Evolutionary conservation across 2,888 invertebrate species (phyloP).

Genomic region (Campoletis raptor): DNA sequence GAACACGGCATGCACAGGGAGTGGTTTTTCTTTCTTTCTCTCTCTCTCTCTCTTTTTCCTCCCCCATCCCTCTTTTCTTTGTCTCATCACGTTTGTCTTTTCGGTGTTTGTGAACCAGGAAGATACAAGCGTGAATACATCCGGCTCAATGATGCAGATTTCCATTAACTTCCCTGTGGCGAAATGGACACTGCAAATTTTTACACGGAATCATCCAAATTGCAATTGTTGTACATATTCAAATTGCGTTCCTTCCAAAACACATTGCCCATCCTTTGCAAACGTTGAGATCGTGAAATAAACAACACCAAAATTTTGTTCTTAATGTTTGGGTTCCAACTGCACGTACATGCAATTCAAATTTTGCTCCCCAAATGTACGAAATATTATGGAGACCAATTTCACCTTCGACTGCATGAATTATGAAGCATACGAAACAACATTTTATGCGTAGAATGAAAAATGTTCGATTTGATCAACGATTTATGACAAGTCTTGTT

Average conservation of each 20-base stretch:
- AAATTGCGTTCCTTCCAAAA: background rate
- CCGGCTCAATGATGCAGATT: conserved; percentile 18
- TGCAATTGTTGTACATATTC: background rate
- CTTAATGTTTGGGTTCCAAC: background rate
- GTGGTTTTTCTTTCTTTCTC: conserved; percentile 6
- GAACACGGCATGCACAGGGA: conserved; percentile 46
- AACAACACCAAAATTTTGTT: background rate
- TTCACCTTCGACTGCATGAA: too few relatives aligned
- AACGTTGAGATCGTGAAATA: background rate
- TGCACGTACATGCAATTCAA: background rate
- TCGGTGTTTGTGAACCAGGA: conserved; percentile 19
- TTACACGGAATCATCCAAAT: background rate
- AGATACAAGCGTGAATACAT: background rate
- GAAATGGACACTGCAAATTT: background rate
- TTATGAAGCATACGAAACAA: too few relatives aligned
- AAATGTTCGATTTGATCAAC: too few relatives aligned
- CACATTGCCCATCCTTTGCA: background rate
- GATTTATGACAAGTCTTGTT: too few relatives aligned
- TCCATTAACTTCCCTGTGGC: conserved; percentile 4
- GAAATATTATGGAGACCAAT: background rate
- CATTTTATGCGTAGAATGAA: too few relatives aligned
- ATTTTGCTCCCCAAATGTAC: background rate
- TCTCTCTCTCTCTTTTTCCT: background rate
- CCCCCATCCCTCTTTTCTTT: background rate
- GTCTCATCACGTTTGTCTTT: background rate